A percentile compares a stretch with the other conserved stretches of the same genome.
phyloP scores from a whole-genome alignment of 2,113 vertebrate species.

The Rhinolophus sinicus region DNA sequence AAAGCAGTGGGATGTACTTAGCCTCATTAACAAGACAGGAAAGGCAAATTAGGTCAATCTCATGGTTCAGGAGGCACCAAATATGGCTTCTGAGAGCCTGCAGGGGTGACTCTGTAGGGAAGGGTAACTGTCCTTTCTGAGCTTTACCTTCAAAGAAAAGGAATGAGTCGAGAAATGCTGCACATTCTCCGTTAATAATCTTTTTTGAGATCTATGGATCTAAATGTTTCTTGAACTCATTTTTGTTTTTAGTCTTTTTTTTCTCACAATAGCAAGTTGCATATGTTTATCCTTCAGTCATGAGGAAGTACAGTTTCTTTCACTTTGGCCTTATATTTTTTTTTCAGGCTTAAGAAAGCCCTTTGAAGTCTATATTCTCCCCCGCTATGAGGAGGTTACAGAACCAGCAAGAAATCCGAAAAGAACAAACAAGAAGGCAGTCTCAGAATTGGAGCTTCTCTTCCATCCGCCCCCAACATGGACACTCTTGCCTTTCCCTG shows the following conservation, averaged over 20 bases:
- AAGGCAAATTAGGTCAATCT: conserved; percentile 44
- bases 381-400: not conserved
- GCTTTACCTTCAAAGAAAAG: not conserved
- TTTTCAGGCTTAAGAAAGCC: conserved; percentile 5
- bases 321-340: not conserved
- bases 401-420: not conserved
- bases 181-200: not conserved
- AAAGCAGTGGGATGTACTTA: not conserved
- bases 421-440: not conserved
- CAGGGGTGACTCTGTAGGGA: not conserved
- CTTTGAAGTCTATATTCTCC: conserved; percentile 59
- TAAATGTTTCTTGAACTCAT: not conserved
- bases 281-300: not conserved
- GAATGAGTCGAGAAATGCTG: not conserved
- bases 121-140: not conserved
- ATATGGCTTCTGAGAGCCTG: not conserved
- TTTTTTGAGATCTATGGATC: not conserved
- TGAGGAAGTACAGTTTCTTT: not conserved
- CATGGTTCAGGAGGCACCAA: not conserved
- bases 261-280: not conserved
- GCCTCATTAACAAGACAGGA: conserved; percentile 41
- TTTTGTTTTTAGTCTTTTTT: not conserved
- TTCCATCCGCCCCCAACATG: not conserved
- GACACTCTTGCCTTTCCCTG: not conserved
- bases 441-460: not conserved